phyloP scores from a whole-genome alignment of 2,797 vertebrate species.

The Myiothlypis chrysogaster region DNA sequence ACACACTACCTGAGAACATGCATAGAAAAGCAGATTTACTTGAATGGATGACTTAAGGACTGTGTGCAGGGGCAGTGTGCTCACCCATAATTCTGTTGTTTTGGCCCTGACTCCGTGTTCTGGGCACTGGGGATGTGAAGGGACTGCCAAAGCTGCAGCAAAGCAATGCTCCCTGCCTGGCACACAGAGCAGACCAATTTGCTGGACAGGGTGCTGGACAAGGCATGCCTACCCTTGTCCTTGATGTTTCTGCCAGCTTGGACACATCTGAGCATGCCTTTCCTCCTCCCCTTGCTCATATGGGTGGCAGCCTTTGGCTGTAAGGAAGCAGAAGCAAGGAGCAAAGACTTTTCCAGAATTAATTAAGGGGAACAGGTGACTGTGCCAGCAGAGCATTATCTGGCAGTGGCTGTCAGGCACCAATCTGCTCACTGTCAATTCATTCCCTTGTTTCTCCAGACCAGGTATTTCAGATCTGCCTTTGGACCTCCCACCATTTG shows the following conservation, averaged over 20 bases:
- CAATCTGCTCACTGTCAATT: not conserved
- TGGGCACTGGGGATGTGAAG: not conserved
- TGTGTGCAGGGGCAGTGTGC: not conserved
- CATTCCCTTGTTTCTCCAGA: not conserved
- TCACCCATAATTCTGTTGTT: not conserved
- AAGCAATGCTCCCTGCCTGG: not conserved
- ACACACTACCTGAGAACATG: not conserved
- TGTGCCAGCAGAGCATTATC: not conserved
- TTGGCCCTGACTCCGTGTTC: not conserved
- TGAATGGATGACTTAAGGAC: not conserved
- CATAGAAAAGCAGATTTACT: not conserved
- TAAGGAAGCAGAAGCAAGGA: not conserved
- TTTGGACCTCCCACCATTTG: not conserved
- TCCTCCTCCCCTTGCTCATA: not conserved
- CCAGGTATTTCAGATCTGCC: not conserved
- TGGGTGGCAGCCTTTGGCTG: not conserved
- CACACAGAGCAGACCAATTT: not conserved
- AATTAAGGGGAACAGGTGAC: not conserved
- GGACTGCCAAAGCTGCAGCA: not conserved
- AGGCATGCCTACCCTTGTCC: not conserved
- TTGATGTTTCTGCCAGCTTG: not conserved
- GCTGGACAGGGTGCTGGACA: not conserved
- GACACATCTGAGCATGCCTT: not conserved
- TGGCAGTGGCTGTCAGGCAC: not conserved
- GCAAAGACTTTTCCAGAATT: not conserved